Evolutionary conservation across 1,140 invertebrate genomes (phyloP), one percentile per base, ranked within the genome.

Genomic region (Capitella teleta): DNA sequence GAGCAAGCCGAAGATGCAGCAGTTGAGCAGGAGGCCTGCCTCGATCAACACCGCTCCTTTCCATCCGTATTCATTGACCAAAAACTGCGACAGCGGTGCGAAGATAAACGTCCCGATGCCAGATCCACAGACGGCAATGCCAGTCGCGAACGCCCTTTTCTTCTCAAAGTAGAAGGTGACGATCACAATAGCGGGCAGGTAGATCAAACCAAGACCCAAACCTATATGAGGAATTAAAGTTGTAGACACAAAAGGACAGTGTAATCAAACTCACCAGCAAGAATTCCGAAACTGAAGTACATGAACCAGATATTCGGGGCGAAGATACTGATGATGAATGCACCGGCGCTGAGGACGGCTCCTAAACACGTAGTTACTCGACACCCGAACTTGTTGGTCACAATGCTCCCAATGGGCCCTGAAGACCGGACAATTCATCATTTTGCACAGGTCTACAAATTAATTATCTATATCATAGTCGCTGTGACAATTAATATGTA

Each of bases 381-480:
- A 69, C 92, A 96, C 5, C 93, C 93, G 71, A 82, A 97, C 66
- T 90, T 92, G 75, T 97, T 98, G 48, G 90, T 89, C 62, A 98
- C 73, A 25, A 90, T 90, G 57, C 90, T 93, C 46, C 95, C 91
- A 47, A 97, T 76, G 10, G 94, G 93, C 61, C 89, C 88, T 89
- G 74, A 32, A 70, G 60, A 42, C 37, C n/a, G n/a, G n/a, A n/a
- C n/a, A n/a, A n/a, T n/a, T n/a, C n/a, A n/a, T n/a, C n/a, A n/a
- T n/a, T n/a, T n/a, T n/a, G n/a, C n/a, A n/a, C n/a, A n/a, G n/a
- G n/a, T n/a, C n/a, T n/a, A n/a, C n/a, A n/a, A n/a, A n/a, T n/a
- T n/a, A n/a, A n/a, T n/a, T n/a, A n/a, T n/a, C n/a, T n/a, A n/a
- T n/a, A n/a, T n/a, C n/a, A n/a, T n/a, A n/a, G n/a, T n/a, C n/a